Evolutionary conservation across 2,888 invertebrate species (phyloP).

Genomic region (Drosophila infuscata): DNA sequence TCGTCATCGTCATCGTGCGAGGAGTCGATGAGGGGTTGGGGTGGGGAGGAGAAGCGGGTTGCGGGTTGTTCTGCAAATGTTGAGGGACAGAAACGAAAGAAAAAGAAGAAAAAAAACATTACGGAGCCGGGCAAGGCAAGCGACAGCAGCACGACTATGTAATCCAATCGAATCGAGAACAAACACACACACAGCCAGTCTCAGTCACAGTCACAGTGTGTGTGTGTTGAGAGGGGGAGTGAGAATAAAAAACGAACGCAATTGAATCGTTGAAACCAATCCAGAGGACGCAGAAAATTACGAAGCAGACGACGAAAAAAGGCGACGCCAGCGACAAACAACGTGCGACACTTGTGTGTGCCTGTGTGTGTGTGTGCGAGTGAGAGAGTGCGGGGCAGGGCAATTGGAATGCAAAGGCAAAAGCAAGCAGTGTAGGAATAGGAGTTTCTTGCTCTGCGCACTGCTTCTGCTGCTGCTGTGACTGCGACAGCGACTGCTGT

Average conservation of each 20-base stretch:
- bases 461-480: not conserved
- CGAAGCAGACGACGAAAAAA: constrained; percentile 65
- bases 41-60: constrained; percentile 28
- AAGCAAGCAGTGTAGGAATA: constrained; percentile 44
- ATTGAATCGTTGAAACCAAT: constrained; percentile 74
- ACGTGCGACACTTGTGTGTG: constrained; percentile 67
- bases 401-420: constrained; percentile 49
- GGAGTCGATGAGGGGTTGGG: constrained; percentile 26
- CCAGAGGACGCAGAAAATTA: constrained; percentile 70
- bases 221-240: constrained; percentile 35
- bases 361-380: constrained; percentile 15
- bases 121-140: constrained; percentile 50
- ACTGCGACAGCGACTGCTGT: constrained; percentile 4
- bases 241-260: constrained; percentile 73
- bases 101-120: constrained; percentile 46
- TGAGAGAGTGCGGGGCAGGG: constrained; percentile 32
- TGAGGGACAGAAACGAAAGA: constrained; percentile 59
- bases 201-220: not conserved
- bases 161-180: constrained; percentile 76
- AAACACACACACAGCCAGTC: constrained; percentile 53
- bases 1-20: constrained; percentile 27
- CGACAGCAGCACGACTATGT: constrained; percentile 62
- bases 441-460: constrained; percentile 30
- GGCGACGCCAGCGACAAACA: constrained; percentile 49
- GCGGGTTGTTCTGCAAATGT: constrained; percentile 49